Conservation (phyloP, 1,140 invertebrate genomes). For the Aphaenogaster ashmeadi region DNA sequence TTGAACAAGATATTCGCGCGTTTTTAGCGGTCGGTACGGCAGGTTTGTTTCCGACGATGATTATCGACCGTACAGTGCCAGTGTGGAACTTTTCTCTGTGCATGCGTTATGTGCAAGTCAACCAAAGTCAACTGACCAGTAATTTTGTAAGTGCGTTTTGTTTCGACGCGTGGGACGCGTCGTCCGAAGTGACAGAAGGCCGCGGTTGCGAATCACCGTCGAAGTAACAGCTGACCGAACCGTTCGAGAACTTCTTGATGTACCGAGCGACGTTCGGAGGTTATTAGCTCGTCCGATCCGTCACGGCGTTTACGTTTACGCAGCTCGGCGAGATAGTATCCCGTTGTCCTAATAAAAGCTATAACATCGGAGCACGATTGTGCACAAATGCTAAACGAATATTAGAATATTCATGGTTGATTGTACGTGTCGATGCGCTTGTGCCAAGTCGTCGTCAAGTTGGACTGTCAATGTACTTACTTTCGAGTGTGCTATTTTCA, state of each 20-base stretch:
- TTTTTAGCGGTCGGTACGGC: neutral
- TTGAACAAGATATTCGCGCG: neutral
- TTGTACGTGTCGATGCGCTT: neutral
- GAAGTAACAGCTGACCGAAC: neutral
- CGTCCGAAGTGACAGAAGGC: neutral
- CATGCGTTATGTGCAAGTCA: constrained; percentile 27
- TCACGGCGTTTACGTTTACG: neutral
- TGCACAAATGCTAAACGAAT: neutral
- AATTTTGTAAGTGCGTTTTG: constrained; percentile 57
- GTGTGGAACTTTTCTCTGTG: constrained; percentile 57
- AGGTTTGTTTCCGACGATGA: neutral
- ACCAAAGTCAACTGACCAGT: constrained; percentile 12
- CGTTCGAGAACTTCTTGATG: neutral
- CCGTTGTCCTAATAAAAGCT: neutral
- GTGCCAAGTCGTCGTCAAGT: neutral
- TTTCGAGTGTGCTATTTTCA: neutral
- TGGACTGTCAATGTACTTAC: constrained; percentile 2
- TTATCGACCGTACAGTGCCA: constrained; percentile 40
- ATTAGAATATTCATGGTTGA: neutral
- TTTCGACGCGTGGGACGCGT: neutral
- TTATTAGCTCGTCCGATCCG: neutral
- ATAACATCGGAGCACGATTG: neutral
- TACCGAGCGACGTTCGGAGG: neutral
- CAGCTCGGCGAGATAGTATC: neutral
- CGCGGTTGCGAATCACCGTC: neutral